Conservation (phyloP, 1,140 invertebrate species). For the Antheraea mylitta region DNA sequence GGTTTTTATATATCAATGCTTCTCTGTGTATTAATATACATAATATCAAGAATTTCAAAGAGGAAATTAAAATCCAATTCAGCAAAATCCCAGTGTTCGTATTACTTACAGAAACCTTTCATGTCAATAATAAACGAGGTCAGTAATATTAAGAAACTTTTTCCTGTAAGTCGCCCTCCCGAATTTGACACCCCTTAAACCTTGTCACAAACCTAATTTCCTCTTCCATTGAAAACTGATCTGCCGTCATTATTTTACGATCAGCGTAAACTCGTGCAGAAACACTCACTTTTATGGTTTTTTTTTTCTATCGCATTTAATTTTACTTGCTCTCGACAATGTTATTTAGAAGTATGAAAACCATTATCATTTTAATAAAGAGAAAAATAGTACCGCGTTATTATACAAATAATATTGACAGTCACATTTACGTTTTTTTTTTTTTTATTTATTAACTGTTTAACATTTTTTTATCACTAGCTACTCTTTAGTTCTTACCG, state of each 20-base stretch:
- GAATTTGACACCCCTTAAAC: not conserved
- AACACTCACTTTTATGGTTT: not conserved
- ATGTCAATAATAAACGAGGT: not conserved
- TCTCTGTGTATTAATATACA: no score
- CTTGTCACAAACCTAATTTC: conserved; percentile 3
- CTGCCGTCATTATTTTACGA: not conserved
- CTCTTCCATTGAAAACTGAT: conserved; percentile 2
- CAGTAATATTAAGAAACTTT: not conserved
- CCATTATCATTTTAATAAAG: not conserved
- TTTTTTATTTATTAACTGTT: conserved; percentile 13
- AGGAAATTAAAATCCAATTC: not conserved
- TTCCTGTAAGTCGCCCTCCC: not conserved
- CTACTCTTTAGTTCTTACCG: conserved; percentile 42
- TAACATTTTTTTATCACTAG: conserved; percentile 38
- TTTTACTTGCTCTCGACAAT: not conserved
- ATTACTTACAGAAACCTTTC: not conserved
- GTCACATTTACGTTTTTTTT: conserved; percentile 21
- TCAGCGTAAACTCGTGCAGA: not conserved
- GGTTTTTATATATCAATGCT: no score
- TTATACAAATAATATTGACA: conserved; percentile 17
- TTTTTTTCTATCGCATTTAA: conserved; percentile 1
- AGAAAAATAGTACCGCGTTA: not conserved
- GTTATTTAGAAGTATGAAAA: not conserved
- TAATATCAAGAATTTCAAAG: not conserved
- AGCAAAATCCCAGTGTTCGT: not conserved